phyloP scores from a whole-genome alignment of 2,888 invertebrate genomes.

The Tetranychus truncatus region DNA sequence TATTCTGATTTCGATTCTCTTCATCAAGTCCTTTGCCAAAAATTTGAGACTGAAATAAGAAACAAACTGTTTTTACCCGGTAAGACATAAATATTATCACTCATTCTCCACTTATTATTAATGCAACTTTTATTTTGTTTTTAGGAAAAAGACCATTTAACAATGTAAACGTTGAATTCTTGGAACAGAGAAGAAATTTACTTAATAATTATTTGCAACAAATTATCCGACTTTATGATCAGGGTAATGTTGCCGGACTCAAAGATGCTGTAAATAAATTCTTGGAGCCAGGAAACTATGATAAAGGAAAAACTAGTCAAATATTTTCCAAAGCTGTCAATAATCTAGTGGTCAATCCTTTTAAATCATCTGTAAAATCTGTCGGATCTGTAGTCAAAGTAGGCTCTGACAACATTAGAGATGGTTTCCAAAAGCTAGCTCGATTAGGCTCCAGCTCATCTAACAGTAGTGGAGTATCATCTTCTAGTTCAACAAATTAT shows the following conservation, averaged over 20 bases:
- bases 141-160: slow-evolving; percentile 86
- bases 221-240: slow-evolving; percentile 17
- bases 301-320: slow-evolving; percentile 38
- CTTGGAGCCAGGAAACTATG: slow-evolving; percentile 50
- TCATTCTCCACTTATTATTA: slow-evolving; percentile 32
- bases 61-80: slow-evolving; percentile 7
- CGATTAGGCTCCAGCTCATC: background rate
- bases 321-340: slow-evolving; percentile 34
- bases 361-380: slow-evolving; percentile 59
- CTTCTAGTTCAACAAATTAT: background rate
- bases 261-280: slow-evolving; percentile 44
- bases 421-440: slow-evolving; percentile 41
- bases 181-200: slow-evolving; percentile 57
- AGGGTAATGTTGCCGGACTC: slow-evolving; percentile 40
- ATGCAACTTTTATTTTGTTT: slow-evolving; percentile 45
- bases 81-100: slow-evolving; percentile 14
- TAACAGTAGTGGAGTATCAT: background rate
- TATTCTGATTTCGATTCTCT: slow-evolving; percentile 87
- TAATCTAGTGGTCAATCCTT: slow-evolving; percentile 46
- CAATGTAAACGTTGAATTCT: slow-evolving; percentile 56
- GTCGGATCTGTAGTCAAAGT: slow-evolving; percentile 56
- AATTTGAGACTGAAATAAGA: slow-evolving; percentile 31
- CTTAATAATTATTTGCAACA: slow-evolving; percentile 58
- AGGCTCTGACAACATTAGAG: slow-evolving; percentile 71
- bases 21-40: slow-evolving; percentile 52